Conservation (phyloP, 2,113 vertebrate species). For the Trachemys scripta region DNA sequence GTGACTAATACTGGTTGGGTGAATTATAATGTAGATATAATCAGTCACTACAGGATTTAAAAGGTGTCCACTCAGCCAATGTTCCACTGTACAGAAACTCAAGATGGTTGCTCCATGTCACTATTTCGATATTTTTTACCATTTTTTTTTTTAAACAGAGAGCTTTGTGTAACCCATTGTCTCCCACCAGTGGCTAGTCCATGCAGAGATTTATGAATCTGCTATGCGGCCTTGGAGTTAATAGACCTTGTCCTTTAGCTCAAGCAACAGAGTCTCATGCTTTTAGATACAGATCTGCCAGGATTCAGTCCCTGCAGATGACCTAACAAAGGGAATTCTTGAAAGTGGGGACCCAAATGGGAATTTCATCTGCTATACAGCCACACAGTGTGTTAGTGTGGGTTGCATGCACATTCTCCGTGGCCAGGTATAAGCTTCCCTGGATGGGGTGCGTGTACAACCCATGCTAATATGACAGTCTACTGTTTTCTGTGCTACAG, state of each 20-base stretch:
- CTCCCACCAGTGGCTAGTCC: neutral
- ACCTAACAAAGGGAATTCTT: neutral
- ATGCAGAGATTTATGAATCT: neutral
- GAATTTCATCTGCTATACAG: neutral
- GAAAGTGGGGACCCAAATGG: neutral
- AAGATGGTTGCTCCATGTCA: neutral
- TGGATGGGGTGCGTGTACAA: rapidly evolving
- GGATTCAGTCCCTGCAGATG: neutral
- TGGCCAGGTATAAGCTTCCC: neutral
- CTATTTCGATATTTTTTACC: neutral
- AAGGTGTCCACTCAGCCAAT: neutral
- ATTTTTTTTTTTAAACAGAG: conserved; percentile 9
- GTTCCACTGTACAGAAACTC: neutral
- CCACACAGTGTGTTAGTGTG: neutral
- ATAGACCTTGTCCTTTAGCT: conserved; percentile 36
- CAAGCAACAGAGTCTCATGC: neutral
- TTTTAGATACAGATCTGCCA: neutral
- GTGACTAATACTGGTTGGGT: rapidly evolving
- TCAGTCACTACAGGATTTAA: neutral
- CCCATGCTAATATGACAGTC: neutral
- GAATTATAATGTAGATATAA: neutral
- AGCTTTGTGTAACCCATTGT: conserved; percentile 17
- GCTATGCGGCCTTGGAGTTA: neutral
- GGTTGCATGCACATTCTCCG: neutral
- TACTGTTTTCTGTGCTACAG: neutral